phyloP scores from a whole-genome alignment of 2,888 invertebrate genomes.

The Galeopsomyia nigrocyanea region DNA sequence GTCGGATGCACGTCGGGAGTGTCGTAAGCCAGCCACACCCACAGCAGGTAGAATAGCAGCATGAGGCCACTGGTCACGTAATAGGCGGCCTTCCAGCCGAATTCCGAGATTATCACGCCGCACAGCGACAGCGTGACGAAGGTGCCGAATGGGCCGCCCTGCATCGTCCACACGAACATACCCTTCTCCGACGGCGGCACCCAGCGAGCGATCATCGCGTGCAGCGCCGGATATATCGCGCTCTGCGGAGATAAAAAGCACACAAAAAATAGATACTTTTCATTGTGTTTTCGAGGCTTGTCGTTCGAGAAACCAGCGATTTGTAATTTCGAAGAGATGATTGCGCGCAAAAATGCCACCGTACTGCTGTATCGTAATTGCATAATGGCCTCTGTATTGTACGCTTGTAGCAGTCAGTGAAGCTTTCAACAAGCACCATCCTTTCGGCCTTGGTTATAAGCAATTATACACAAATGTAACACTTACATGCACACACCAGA shows the following conservation, averaged over 20 bases:
- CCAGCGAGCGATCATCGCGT: slow-evolving; percentile 81
- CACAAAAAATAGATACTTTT: too few species aligned
- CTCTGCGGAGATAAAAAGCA: slow-evolving; percentile 68
- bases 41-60: slow-evolving; percentile 73
- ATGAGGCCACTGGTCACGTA: slow-evolving; percentile 76
- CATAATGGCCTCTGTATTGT: background rate
- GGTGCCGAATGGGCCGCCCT: slow-evolving; percentile 80
- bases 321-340: too few species aligned
- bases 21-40: slow-evolving; percentile 78
- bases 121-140: slow-evolving; percentile 80
- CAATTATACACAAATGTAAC: background rate
- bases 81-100: slow-evolving; percentile 80
- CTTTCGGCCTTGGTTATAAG: background rate
- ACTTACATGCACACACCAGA: too few species aligned
- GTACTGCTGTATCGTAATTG: background rate
- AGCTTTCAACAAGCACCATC: slow-evolving; percentile 1
- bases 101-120: slow-evolving; percentile 75
- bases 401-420: background rate
- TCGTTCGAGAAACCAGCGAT: too few species aligned
- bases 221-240: slow-evolving; percentile 77
- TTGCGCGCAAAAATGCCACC: background rate
- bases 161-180: slow-evolving; percentile 80
- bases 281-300: too few species aligned
- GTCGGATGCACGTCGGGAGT: slow-evolving; percentile 76
- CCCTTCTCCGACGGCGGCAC: slow-evolving; percentile 83